Evolutionary conservation across 2,113 vertebrate species (phyloP).

Genomic region (Siniperca chuatsi): DNA sequence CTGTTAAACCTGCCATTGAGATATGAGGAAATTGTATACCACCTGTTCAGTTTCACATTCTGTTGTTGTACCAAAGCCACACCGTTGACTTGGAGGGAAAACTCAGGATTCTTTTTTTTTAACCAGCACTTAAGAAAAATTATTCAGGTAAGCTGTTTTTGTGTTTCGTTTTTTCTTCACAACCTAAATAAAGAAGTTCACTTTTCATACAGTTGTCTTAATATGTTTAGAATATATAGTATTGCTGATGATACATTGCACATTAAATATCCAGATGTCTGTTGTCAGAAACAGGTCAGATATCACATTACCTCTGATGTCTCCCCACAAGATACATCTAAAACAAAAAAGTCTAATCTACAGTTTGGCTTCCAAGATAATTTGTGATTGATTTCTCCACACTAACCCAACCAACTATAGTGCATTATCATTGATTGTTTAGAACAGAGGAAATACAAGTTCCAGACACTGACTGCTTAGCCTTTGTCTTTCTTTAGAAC

Average conservation of each 20-base stretch:
- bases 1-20: constrained; percentile 78
- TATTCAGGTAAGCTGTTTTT: constrained; percentile 81
- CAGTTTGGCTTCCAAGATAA: no score
- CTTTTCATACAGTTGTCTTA: constrained; percentile 17
- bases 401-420: background rate
- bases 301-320: background rate
- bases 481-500: background rate
- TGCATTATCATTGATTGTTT: background rate
- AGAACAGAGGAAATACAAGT: background rate
- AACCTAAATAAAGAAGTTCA: constrained; percentile 86
- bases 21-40: constrained; percentile 71
- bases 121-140: constrained; percentile 74
- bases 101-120: constrained; percentile 88
- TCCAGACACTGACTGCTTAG: background rate
- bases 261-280: background rate
- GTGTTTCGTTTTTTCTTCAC: constrained; percentile 82
- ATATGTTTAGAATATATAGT: background rate
- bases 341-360: no score
- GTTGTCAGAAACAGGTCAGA: background rate
- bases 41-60: constrained; percentile 54
- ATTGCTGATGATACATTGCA: background rate
- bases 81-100: constrained; percentile 76
- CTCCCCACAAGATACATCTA: background rate
- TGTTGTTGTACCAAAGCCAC: constrained; percentile 58
- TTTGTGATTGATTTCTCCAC: background rate